Evolutionary conservation across 2,888 invertebrate species (phyloP).

Genomic region (Drosophila hamatofila): DNA sequence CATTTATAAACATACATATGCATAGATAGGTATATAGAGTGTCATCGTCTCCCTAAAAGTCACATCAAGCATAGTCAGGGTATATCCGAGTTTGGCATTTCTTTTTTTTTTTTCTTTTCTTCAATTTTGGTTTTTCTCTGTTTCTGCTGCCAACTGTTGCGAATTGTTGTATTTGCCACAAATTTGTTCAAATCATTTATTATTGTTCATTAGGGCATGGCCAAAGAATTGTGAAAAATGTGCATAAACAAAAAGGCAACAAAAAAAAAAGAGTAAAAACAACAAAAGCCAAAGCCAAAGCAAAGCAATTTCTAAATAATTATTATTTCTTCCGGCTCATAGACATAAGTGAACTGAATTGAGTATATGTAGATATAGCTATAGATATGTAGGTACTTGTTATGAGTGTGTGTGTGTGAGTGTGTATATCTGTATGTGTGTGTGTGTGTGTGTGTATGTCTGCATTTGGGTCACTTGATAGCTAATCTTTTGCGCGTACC

Average conservation of each 20-base stretch:
- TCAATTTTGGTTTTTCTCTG: neutral
- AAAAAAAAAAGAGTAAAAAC: neutral
- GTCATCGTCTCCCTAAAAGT: neutral
- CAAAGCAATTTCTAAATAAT: conserved; percentile 16
- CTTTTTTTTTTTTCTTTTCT: too few species aligned
- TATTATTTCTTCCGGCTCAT: conserved; percentile 13
- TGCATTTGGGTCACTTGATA: conserved; percentile 51
- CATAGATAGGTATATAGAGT: too few species aligned
- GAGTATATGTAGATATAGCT: neutral
- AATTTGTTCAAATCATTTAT: conserved; percentile 8
- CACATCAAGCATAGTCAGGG: neutral
- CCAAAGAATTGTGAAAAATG: conserved; percentile 6
- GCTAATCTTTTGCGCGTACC: conserved; percentile 51
- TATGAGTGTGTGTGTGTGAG: conserved; percentile 3
- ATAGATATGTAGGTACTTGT: conserved; percentile 12
- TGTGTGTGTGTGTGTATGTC: neutral
- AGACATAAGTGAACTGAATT: conserved; percentile 16
- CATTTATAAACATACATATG: too few species aligned
- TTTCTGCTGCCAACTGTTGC: neutral
- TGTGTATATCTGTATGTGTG: neutral
- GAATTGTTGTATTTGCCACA: neutral
- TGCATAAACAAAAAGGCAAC: neutral
- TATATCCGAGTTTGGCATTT: neutral
- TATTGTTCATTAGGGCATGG: conserved; percentile 18
- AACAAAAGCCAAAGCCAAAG: neutral